A percentile compares a stretch with the other conserved stretches of the same genome.
Evolutionary conservation across 2,113 vertebrate genomes (phyloP).

Genomic region (Nannospalax galili): DNA sequence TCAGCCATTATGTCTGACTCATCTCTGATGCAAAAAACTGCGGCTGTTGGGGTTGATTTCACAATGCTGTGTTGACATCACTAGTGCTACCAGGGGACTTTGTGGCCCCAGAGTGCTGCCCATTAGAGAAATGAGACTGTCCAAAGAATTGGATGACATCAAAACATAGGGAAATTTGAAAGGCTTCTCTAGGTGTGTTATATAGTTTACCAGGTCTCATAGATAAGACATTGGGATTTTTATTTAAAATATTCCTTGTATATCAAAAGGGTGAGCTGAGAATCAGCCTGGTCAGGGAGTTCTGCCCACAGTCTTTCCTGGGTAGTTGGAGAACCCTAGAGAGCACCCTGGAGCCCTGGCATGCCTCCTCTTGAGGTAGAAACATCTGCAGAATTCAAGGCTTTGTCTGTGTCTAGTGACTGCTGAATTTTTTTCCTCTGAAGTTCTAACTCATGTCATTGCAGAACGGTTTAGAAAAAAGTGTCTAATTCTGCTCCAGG

Average conservation of each 20-base stretch:
- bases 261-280: background rate
- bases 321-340: background rate
- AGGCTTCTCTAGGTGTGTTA: background rate
- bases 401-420: background rate
- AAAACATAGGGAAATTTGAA: background rate
- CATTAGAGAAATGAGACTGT: background rate
- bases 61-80: background rate
- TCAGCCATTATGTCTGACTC: conserved; percentile 61
- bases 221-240: background rate
- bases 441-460: background rate
- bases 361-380: accelerated
- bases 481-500: background rate
- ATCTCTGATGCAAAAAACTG: conserved; percentile 18
- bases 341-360: background rate
- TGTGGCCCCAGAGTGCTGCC: background rate
- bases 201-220: background rate
- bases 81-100: background rate
- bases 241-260: background rate
- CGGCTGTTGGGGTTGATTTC: background rate
- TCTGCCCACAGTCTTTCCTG: background rate
- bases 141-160: background rate
- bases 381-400: background rate
- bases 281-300: background rate
- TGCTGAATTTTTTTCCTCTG: background rate
- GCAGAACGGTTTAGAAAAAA: conserved; percentile 2